Base-by-base conservation (phyloP, 2,113 vertebrate genomes). In the Jacana jacana region DNA sequence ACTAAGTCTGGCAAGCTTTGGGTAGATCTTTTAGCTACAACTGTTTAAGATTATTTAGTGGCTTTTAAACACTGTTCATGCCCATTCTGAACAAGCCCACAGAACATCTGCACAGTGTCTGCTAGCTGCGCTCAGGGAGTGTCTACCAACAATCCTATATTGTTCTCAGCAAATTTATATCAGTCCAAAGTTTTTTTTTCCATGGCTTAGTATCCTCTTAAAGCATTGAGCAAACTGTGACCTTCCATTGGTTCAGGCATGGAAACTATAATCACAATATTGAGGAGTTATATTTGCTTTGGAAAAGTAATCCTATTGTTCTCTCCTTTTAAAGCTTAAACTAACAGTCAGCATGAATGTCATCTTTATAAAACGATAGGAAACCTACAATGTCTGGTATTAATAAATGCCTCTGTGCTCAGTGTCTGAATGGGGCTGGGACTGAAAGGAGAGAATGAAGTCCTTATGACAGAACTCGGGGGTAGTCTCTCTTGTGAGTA, bases 261-360 rank as follows among this genome's bases (percentile, higher is more conserved):
- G 73, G 91, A 94, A 97, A 93, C 63, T 90, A 72, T 92, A 97
- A 93, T 66, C 88, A 64, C 23, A 80, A 75, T 84, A 95, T 48
- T 75, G 80, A 96, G 60, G 52, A 85, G 48, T 82, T 92, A 19
- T 93, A 95, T 96, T 96, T 95, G 72, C 69, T 97, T 97, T 97
- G 94, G 94, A 96, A 94, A 92, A 93, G 35, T 81, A 87, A 89
- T 90, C 81, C 72, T 81, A 96, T 97, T 96, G 95, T 97, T 96
- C 93, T 90, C 33, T 55, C 92, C 61, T 88, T 96, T 94, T 73
- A 93, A 87, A 92, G 51, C 76, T 96, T 96, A 94, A 97, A 86
- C 88, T 92, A 96, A 94, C 86, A 96, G 84, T 90, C 94, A 96
- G 82, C 93, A 75, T 92, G 96, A 93, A 96, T 97, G 51, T 94